phyloP scores from a whole-genome alignment of 2,113 vertebrate genomes.

The Pseudorectes ferrugineus region DNA sequence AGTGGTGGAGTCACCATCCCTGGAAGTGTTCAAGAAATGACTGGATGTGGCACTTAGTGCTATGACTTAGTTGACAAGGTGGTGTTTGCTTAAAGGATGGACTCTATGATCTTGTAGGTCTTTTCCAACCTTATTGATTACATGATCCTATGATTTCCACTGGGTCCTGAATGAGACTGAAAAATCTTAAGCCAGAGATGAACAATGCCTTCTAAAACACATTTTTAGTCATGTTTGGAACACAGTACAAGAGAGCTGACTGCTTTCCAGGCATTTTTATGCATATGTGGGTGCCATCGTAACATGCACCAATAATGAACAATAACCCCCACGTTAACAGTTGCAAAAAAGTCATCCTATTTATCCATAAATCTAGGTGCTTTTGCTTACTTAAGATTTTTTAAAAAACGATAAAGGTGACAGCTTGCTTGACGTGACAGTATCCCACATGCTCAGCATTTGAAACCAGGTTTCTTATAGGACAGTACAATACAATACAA shows the following conservation, averaged over 20 bases:
- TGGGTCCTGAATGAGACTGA: not conserved
- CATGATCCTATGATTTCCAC: not conserved
- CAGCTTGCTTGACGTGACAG: not conserved
- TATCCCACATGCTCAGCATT: not conserved
- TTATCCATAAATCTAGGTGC: not conserved
- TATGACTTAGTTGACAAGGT: no score
- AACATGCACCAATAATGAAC: not conserved
- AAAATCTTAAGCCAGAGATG: not conserved
- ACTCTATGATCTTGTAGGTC: not conserved
- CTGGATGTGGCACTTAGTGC: not conserved
- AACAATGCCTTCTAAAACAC: not conserved
- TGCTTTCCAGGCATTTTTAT: not conserved
- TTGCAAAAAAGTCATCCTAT: not conserved
- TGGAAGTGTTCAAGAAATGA: not conserved
- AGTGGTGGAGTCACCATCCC: not conserved
- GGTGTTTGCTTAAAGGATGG: not conserved
- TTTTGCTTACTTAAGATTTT: not conserved
- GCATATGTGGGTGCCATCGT: not conserved
- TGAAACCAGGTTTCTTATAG: not conserved
- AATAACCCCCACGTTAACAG: not conserved
- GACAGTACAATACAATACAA: not conserved
- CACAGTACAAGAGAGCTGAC: not conserved
- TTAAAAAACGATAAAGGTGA: not conserved
- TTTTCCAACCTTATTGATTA: not conserved
- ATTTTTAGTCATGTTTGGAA: not conserved